Base-by-base conservation (phyloP, 2,797 vertebrate species). In the Typhlichthys eigenmanni region DNA sequence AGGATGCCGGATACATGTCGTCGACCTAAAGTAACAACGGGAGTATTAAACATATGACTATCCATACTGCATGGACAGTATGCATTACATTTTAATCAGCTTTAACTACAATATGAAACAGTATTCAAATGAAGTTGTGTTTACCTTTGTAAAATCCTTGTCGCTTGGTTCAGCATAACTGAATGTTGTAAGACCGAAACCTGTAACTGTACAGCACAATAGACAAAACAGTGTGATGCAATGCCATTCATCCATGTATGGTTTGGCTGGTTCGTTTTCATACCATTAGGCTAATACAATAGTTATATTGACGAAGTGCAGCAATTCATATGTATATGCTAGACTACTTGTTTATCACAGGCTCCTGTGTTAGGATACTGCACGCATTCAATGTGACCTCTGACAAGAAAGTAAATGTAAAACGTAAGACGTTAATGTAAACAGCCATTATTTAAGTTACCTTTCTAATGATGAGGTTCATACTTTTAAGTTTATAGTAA, bases 391-490 rank as follows among this genome's bases (percentile, higher is more conserved):
- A 5, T 49, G 0, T 75, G 59, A 87, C 84, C 84, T 84, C 68
- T 83, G 53, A 1, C 13, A 5, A 34, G 0, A 13, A 11, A 8
- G 4, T 0, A 5, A 16, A 32, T 0, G 13, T 3, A 56, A 2
- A 29, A 0, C 29, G 17, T 19, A 65, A 12, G 29, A 34, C 7
- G 4, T 34, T 34, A 34, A 5, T 7, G 13, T 47, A 56, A 8
- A 12, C 10, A 24, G 17, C 4, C 1, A 7, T 14, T 12, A 2
- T 7, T 3, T 24, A 5, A 0, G 0, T 67, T 62, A 90, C 87
- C 82, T 83, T 84, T n/a, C 75, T 53, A 60, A 85, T 55, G 0
- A 73, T 56, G 0, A 58, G 1, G 48, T 63, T 88, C 87, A 89
- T 90, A 0, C 2, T 10, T 68, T 13, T 0, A 1, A 3, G 2